A percentile compares a stretch with the other conserved stretches of the same genome.
Evolutionary conservation across 2,797 vertebrate species (phyloP).

Genomic region (Argentina silus): DNA sequence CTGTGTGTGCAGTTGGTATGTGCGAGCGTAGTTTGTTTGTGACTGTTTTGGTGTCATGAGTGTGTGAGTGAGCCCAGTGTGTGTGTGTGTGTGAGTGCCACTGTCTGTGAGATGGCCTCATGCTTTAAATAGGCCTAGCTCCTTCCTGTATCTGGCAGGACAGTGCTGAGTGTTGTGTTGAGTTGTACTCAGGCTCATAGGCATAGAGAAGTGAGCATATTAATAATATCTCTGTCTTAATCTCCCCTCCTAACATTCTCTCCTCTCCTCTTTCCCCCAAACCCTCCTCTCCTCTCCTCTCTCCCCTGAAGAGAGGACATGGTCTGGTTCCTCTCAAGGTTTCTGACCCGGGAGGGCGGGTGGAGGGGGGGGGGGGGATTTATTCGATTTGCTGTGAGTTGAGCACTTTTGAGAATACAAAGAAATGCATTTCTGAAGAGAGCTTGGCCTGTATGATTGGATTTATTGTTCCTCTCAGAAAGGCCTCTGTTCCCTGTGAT

Average conservation of each 20-base stretch:
- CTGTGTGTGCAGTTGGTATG: neutral
- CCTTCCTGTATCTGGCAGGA: neutral
- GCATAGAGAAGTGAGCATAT: neutral
- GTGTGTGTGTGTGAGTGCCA: neutral
- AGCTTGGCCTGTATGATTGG: too few relatives aligned
- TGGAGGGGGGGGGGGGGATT: too few relatives aligned
- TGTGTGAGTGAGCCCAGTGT: neutral
- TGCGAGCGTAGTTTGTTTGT: too few relatives aligned
- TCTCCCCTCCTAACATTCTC: neutral
- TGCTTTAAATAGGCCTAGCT: neutral
- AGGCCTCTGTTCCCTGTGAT: too few relatives aligned
- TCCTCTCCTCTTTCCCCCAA: neutral
- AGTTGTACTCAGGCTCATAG: neutral
- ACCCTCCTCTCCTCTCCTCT: neutral
- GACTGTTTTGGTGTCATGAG: too few relatives aligned
- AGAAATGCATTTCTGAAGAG: too few relatives aligned
- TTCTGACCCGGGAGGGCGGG: too few relatives aligned
- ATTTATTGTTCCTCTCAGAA: too few relatives aligned
- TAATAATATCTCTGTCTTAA: neutral
- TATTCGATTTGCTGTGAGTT: too few relatives aligned
- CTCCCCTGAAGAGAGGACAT: too few relatives aligned
- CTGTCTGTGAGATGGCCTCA: neutral
- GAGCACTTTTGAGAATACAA: too few relatives aligned
- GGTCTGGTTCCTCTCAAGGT: neutral
- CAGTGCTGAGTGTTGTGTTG: neutral